Conservation (phyloP, 2,113 vertebrate genomes). For the Falco punctatus region DNA sequence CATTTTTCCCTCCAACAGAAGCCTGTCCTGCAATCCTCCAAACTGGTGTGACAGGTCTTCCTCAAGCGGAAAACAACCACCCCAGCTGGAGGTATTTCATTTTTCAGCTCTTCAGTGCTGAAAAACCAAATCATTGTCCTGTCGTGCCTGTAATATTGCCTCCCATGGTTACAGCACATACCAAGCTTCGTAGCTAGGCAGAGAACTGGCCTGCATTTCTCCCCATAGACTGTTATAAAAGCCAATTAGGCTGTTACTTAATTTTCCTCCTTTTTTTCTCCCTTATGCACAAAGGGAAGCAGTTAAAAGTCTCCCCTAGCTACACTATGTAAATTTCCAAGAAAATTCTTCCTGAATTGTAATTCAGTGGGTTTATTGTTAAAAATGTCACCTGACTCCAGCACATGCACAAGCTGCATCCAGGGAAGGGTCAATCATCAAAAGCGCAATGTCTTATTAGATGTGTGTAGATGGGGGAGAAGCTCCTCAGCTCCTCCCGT, state of each 20-base stretch:
- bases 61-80: not conserved
- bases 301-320: slow-evolving; percentile 24
- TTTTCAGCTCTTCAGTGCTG: slow-evolving; percentile 36
- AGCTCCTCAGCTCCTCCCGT: not conserved
- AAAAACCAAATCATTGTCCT: slow-evolving; percentile 38
- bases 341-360: not conserved
- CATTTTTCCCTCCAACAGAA: not conserved
- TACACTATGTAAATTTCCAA: slow-evolving; percentile 31
- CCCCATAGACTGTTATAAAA: slow-evolving; percentile 53
- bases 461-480: not conserved
- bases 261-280: slow-evolving; percentile 6
- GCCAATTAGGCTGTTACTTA: slow-evolving; percentile 57
- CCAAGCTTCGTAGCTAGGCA: slow-evolving; percentile 39
- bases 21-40: not conserved
- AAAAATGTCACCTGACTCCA: not conserved
- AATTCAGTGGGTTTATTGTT: not conserved
- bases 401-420: not conserved
- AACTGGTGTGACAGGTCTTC: not conserved
- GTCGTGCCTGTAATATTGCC: slow-evolving; percentile 42
- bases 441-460: not conserved
- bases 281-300: not conserved
- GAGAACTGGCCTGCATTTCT: not conserved
- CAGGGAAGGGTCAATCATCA: not conserved
- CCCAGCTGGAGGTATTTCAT: not conserved
- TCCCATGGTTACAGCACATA: slow-evolving; percentile 65